Base-by-base conservation (phyloP, 2,113 vertebrate species). In the Hippocampus mohnikei region DNA sequence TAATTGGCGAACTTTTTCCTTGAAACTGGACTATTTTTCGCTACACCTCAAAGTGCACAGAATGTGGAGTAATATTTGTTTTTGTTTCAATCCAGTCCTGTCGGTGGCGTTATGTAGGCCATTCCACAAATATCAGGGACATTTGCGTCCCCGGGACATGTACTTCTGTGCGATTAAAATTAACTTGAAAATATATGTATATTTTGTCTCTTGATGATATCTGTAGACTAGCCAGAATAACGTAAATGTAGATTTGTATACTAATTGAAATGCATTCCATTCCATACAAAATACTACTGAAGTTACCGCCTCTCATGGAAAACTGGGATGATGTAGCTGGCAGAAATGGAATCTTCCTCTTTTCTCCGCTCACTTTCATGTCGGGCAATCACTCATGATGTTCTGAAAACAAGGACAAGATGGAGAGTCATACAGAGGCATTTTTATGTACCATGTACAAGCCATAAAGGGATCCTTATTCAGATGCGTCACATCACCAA, bases 261-360 rank as follows among this genome's bases (percentile, higher is more conserved):
- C 1, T 2, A 53, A 2, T 53, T 53, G 23, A 52, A 52, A 52
- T 52, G 50, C 12, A 12, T 52, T 21, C 2, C 7, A 21, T 33
- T 60, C 12, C 9, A 23, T 13, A 12, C 9, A 25, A 65, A 20
- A 12, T 44, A 12, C 10, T 8, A 44, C 12, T 25, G 10, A 48
- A 48, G 64, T 44, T 25, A 18, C 53, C 66, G 74, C 83, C 76
- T 83, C 82, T 85, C 71, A 18, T 90, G 90, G 89, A 91, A 91
- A 87, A 52, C 69, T 72, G 74, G 85, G 86, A 85, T 74, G 85
- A 81, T 79, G 64, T 77, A 85, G 85, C 80, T 77, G 67, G 58
- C 59, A 82, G 91, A 88, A 90, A 92, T 84, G 46, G 71, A 78
- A 92, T 88, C 86, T 73, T 77, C 76, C 76, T 70, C 50, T 81